Percentiles rank a stretch among this genome's conserved stretches.
These are phyloP conservation scores for Apodemus sylvaticus DNA, from an alignment of 2,113 vertebrate species.

Conservation along the genomic window DNA sequence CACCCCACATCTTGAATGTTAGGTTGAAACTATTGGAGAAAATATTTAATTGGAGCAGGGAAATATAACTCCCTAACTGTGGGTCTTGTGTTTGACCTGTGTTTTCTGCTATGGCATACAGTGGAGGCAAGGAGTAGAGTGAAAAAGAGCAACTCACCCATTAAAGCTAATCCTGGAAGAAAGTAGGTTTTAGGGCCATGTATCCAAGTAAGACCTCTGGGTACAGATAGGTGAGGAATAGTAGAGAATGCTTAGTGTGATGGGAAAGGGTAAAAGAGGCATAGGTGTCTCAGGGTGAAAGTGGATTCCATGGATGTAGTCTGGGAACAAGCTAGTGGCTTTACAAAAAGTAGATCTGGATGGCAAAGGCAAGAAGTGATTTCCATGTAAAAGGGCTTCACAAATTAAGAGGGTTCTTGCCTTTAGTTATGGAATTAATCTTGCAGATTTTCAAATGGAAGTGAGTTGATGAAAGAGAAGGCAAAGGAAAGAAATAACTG, in stretches of 20 bases:
- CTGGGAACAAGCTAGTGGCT: background rate
- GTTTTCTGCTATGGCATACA: background rate
- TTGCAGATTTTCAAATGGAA: background rate
- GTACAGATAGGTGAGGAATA: background rate
- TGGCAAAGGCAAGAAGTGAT: background rate
- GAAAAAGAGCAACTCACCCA: background rate
- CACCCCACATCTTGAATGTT: background rate
- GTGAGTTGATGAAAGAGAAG: background rate
- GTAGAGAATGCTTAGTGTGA: background rate
- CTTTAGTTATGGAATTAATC: background rate
- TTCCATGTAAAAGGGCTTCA: background rate
- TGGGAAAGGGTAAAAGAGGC: background rate
- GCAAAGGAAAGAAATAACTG: no score
- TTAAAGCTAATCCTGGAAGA: background rate
- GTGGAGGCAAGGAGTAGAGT: background rate
- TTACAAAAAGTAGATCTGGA: accelerated
- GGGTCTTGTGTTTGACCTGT: background rate
- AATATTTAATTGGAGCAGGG: background rate
- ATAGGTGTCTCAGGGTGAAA: background rate
- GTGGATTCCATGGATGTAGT: background rate
- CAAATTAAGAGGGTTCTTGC: background rate
- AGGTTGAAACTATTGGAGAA: background rate
- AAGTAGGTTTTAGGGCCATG: background rate
- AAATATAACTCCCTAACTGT: background rate
- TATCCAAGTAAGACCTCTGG: background rate